These are phyloP conservation scores for Heliconius himera DNA, from an alignment of 1,140 invertebrate species.

Conservation along the genomic window DNA sequence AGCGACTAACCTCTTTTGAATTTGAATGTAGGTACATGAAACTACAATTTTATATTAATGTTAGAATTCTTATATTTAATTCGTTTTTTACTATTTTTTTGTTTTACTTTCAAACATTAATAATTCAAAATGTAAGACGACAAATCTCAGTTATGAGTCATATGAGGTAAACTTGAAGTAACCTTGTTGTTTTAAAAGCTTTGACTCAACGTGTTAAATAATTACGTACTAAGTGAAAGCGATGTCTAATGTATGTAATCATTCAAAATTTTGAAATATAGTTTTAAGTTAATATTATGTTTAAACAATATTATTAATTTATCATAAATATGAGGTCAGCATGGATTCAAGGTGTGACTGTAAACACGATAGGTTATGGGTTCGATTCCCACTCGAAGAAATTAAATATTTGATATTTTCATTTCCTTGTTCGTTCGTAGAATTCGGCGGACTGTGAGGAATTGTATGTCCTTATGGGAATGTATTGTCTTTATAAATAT, in stretches of 20 bases:
- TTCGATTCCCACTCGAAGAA: too few species aligned
- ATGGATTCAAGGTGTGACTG: too few species aligned
- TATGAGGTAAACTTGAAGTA: conserved; percentile 39
- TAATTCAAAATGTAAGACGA: not conserved
- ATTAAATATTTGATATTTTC: too few species aligned
- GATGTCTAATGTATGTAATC: not conserved
- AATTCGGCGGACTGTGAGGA: too few species aligned
- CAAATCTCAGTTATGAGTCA: conserved; percentile 19
- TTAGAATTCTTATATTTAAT: not conserved
- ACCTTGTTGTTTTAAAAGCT: conserved; percentile 43
- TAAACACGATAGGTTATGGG: too few species aligned
- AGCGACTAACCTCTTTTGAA: too few species aligned
- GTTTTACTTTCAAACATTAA: not conserved
- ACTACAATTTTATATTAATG: not conserved
- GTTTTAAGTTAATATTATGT: not conserved
- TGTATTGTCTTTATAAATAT: too few species aligned
- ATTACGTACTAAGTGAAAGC: conserved; percentile 50
- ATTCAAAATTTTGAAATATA: not conserved
- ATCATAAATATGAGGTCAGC: too few species aligned
- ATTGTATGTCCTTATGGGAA: too few species aligned
- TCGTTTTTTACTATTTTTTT: too few species aligned
- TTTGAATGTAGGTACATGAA: too few species aligned
- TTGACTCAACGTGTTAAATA: conserved; percentile 52
- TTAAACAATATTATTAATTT: not conserved
- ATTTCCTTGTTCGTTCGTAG: too few species aligned